Evolutionary conservation across 2,113 vertebrate genomes (phyloP).

Genomic region (Notothenia rossii): DNA sequence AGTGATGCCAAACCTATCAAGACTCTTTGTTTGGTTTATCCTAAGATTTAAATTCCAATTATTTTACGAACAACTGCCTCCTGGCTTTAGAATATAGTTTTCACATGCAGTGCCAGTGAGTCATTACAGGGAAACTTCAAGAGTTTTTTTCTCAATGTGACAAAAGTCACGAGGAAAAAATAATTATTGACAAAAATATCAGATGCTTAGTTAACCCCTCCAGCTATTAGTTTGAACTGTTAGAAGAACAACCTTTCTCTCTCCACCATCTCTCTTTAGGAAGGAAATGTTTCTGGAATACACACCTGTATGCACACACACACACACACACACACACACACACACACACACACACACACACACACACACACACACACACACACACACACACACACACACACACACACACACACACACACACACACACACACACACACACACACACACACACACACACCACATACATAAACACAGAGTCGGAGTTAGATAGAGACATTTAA

Average conservation of each 20-base stretch:
- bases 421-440: no score
- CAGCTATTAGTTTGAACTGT: constrained; percentile 25
- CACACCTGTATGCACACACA: not conserved
- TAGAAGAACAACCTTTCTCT: constrained; percentile 9
- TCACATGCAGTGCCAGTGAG: not conserved
- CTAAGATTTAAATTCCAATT: no score
- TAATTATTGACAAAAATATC: constrained; percentile 54
- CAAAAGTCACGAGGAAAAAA: constrained; percentile 10
- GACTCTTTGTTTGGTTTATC: no score
- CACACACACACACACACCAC: not conserved
- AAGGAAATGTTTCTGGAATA: not conserved
- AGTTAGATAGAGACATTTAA: not conserved
- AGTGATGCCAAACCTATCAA: no score
- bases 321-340: not conserved
- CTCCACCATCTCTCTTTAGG: not conserved
- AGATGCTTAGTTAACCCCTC: constrained; percentile 35
- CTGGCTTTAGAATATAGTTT: not conserved
- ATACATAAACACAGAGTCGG: constrained; percentile 24
- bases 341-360: constrained; percentile 8
- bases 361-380: constrained; percentile 2
- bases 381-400: constrained; percentile 17
- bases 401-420: constrained; percentile 13
- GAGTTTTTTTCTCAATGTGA: constrained; percentile 13
- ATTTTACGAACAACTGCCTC: not conserved
- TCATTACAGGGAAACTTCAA: constrained; percentile 20